Percentiles rank a stretch among this genome's conserved stretches.
Evolutionary conservation across 1,140 invertebrate species (phyloP).

Genomic region (Philotrypesis tridentata): DNA sequence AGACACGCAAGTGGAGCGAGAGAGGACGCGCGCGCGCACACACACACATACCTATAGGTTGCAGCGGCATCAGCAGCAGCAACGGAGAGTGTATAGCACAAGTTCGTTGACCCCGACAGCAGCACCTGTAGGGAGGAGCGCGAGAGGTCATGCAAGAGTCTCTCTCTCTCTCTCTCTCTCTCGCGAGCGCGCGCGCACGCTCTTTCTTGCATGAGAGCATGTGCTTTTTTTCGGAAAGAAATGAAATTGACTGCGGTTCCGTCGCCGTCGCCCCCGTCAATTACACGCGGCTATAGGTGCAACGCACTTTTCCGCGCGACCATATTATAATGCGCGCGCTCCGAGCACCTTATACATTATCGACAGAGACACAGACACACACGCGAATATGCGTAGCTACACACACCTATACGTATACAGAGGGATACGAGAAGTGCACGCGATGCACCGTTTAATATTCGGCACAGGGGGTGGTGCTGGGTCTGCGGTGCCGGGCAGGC

Average conservation of each 20-base stretch:
- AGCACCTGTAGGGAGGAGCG: constrained; percentile 58
- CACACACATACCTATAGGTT: neutral
- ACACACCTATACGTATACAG: neutral
- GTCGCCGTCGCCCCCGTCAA: constrained; percentile 44
- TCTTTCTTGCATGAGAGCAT: neutral
- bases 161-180: neutral
- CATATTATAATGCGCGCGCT: neutral
- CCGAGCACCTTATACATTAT: neutral
- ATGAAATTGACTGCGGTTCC: neutral
- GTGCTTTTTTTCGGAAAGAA: constrained; percentile 4
- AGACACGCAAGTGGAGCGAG: neutral
- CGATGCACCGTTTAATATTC: neutral
- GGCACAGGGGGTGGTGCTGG: too few species aligned
- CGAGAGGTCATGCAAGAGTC: constrained; percentile 52
- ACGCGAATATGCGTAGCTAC: neutral
- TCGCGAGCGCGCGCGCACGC: neutral
- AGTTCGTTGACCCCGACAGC: constrained; percentile 45
- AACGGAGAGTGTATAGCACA: neutral
- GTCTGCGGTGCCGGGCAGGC: neutral
- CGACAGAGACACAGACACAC: too few species aligned
- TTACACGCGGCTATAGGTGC: constrained; percentile 50
- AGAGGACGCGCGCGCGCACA: too few species aligned
- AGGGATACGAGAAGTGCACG: neutral
- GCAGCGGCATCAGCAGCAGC: neutral
- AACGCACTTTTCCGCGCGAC: constrained; percentile 47